Conservation (phyloP, 2,888 invertebrate genomes). For the Drosophila pullipes region DNA sequence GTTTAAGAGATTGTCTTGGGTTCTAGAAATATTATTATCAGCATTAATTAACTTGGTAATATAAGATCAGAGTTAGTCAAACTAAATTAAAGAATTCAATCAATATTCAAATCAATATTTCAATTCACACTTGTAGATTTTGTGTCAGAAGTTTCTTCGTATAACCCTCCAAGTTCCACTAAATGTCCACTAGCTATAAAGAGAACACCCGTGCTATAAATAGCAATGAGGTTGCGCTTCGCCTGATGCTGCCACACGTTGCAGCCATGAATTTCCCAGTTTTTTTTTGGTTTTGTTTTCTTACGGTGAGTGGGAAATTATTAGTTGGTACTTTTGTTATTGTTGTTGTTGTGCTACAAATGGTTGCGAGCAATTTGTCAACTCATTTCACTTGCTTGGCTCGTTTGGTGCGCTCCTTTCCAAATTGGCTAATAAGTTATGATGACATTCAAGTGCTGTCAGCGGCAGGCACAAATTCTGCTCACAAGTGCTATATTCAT, state of each 20-base stretch:
- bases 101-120: not conserved
- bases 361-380: slow-evolving; percentile 71
- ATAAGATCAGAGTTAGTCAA: not conserved
- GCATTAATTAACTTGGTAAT: not conserved
- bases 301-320: slow-evolving; percentile 44
- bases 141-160: not conserved
- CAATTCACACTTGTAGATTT: not conserved
- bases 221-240: slow-evolving; percentile 70
- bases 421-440: slow-evolving; percentile 58
- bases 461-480: slow-evolving; percentile 38
- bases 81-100: too few species aligned
- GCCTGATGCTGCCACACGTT: slow-evolving; percentile 45
- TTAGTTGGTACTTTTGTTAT: slow-evolving; percentile 26
- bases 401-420: slow-evolving; percentile 36
- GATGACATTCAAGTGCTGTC: slow-evolving; percentile 78
- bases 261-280: slow-evolving; percentile 50
- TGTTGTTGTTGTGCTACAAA: slow-evolving; percentile 44
- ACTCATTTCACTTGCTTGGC: slow-evolving; percentile 55
- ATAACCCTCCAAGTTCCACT: slow-evolving; percentile 8
- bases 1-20: not conserved
- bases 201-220: slow-evolving; percentile 54
- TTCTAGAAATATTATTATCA: not conserved
- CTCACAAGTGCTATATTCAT: slow-evolving; percentile 4
- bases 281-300: slow-evolving; percentile 2
- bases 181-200: slow-evolving; percentile 26